Conservation (phyloP, 2,888 invertebrate genomes). For the Muschampia plurimacula region DNA sequence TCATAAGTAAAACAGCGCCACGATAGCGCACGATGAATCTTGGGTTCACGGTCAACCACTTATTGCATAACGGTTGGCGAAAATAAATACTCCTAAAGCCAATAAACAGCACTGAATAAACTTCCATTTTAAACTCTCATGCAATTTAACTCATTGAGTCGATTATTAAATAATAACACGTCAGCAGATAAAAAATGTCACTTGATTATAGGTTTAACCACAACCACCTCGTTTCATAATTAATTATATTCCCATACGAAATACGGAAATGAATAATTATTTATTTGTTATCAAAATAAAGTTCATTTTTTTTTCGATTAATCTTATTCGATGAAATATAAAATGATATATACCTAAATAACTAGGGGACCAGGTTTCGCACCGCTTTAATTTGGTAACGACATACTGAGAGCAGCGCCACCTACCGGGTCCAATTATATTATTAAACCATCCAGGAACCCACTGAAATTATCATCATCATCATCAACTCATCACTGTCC, state of each 20-base stretch:
- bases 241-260: background rate
- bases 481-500: no score
- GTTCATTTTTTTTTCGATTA: no score
- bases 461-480: no score
- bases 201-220: background rate
- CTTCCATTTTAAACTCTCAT: background rate
- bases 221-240: background rate
- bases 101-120: conserved; percentile 12
- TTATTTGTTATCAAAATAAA: no score
- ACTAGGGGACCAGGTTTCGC: no score
- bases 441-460: no score
- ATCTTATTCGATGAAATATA: no score
- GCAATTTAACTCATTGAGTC: background rate
- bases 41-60: conserved; percentile 68
- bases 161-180: background rate
- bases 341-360: no score
- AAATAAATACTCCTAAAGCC: conserved; percentile 30
- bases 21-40: conserved; percentile 46
- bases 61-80: conserved; percentile 49
- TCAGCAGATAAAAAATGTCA: background rate
- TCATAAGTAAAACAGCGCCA: background rate
- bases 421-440: no score
- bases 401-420: no score
- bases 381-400: no score
- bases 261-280: background rate